Evolutionary conservation across 2,113 vertebrate genomes (phyloP).

Genomic region (Corythoichthys haematopterus): DNA sequence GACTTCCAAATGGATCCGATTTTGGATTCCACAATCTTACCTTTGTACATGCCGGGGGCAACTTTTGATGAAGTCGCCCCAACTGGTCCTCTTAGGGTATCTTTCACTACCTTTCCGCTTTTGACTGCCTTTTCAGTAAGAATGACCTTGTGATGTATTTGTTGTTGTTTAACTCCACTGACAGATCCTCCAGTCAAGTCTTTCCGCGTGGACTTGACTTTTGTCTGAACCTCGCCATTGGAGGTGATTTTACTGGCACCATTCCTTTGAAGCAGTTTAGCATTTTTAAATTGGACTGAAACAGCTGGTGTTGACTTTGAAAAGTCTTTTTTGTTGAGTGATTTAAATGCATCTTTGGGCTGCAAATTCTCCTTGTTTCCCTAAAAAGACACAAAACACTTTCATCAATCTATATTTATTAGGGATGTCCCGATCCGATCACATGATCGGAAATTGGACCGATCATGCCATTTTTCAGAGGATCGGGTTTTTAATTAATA

Average conservation of each 20-base stretch:
- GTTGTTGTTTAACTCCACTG: constrained; percentile 15
- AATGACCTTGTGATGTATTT: constrained; percentile 69
- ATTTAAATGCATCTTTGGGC: constrained; percentile 39
- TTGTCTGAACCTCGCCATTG: constrained; percentile 23
- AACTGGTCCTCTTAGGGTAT: constrained; percentile 61
- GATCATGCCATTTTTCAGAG: too few species aligned
- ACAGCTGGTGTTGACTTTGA: constrained; percentile 21
- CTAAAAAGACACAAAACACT: constrained; percentile 27
- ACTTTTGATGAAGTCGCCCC: constrained; percentile 53
- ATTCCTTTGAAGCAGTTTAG: constrained; percentile 2
- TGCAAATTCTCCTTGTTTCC: constrained; percentile 71
- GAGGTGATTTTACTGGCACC: constrained; percentile 12
- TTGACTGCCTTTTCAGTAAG: constrained; percentile 62
- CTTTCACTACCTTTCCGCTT: constrained; percentile 55
- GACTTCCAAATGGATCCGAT: constrained; percentile 84
- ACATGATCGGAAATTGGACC: too few species aligned
- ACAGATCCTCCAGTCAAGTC: constrained; percentile 7
- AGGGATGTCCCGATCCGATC: too few species aligned
- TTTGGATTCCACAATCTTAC: constrained; percentile 84
- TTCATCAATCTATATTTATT: not conserved
- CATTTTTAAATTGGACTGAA: constrained; percentile 43
- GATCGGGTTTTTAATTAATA: too few species aligned
- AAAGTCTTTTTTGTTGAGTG: constrained; percentile 18
- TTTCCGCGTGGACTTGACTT: constrained; percentile 7
- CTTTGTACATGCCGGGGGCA: constrained; percentile 80